phyloP scores from a whole-genome alignment of 2,888 invertebrate species.

The Aleiodes testaceus region DNA sequence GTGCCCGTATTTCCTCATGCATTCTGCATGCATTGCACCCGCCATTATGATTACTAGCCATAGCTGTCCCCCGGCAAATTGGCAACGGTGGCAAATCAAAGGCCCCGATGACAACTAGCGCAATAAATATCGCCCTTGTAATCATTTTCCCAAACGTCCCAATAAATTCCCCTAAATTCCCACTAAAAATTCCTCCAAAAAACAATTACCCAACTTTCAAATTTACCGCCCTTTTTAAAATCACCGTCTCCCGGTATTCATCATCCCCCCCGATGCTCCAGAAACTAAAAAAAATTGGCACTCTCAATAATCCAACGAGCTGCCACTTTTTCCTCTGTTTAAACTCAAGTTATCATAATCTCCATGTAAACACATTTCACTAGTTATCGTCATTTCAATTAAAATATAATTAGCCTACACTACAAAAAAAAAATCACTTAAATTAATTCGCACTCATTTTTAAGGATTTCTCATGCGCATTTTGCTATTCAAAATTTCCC shows the following conservation, averaged over 20 bases:
- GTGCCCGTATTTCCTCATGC: conserved; percentile 76
- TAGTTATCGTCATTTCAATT: not conserved
- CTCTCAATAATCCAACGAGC: too few species aligned
- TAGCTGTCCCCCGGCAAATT: not conserved
- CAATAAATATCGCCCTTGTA: conserved; percentile 64
- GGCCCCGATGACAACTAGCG: conserved; percentile 65
- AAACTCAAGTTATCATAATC: not conserved
- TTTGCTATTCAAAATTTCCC: conserved; percentile 13
- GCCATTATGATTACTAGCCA: conserved; percentile 43
- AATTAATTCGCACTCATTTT: not conserved
- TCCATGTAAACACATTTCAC: not conserved
- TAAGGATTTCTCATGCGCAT: too few species aligned
- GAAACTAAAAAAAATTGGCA: too few species aligned
- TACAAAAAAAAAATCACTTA: not conserved
- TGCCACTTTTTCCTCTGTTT: too few species aligned
- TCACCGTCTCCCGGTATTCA: not conserved
- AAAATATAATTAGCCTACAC: not conserved
- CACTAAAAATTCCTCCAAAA: not conserved
- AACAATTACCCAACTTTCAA: not conserved
- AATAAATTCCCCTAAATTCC: not conserved
- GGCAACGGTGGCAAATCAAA: conserved; percentile 60
- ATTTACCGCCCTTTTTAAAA: not conserved
- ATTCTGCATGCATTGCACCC: conserved; percentile 76
- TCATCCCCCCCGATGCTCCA: too few species aligned
- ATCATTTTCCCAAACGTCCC: conserved; percentile 57